Base-by-base conservation (phyloP, 2,797 vertebrate species). In the Yasuhikotakia modesta region DNA sequence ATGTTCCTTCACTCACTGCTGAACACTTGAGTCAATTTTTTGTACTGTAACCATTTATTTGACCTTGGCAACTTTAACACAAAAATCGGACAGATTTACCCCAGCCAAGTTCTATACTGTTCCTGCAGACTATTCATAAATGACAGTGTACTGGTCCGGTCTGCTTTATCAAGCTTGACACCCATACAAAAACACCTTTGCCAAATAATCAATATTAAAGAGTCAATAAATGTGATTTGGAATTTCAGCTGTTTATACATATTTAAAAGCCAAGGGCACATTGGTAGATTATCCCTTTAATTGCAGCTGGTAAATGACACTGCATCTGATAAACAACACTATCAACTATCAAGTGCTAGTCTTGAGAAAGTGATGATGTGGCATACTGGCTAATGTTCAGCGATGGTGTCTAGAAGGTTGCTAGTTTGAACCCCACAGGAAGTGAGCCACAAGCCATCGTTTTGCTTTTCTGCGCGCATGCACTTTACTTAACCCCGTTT, bases 401-500 rank as follows among this genome's bases (percentile, higher is more conserved):
- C 8, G 7, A n/a, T 35, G 60, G 30, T 35, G 32, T n/a, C 3
- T n/a, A 19, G 58, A 27, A 60, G 14, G 12, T n/a, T 61, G 5
- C 11, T 61, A 22, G 17, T 73, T 73, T 72, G 0, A 58, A 58
- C 32, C 8, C 7, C 52, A 16, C 17, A 46, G 60, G 11, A 61
- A 32, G 24, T n/a, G 6, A 30, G 6, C 16, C 52, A 45, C 7
- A 13, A 35, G 46, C 19, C 45, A 35, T 73, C 43, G 16, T 61
- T 74, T 52, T 48, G 57, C n/a, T 24, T 32, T 48, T 68, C 24
- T 68, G 12, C 0, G n/a, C 21, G 27, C 17, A 5, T 21, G 16
- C 35, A 57, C 69, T 58, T 71, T 16, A 45, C 53, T 71, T 71
- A 43, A 46, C 39, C 39, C 39, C 10, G 14, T 60, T 45, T 17